Evolutionary conservation across 2,797 vertebrate genomes (phyloP), one percentile per base, ranked within the genome.

Genomic region (Lophotriccus pileatus): DNA sequence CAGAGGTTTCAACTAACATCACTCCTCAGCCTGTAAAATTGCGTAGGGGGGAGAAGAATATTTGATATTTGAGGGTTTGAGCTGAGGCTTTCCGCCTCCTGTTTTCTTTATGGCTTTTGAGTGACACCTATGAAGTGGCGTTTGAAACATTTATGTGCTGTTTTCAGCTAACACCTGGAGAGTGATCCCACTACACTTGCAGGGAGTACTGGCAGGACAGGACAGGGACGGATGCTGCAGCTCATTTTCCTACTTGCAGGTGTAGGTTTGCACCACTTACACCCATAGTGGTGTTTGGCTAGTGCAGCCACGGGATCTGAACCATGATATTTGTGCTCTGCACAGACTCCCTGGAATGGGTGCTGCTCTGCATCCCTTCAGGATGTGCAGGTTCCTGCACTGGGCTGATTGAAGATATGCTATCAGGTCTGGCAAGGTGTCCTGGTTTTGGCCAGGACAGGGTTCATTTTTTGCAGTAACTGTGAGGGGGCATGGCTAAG

Each of bases 111-210:
- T 62, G 86, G 49, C 53, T 93, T 89, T 92, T 56, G 59, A 62
- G 41, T 34, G 81, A 96, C 77, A 95, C 56, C 88, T 93, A 58
- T 11, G 56, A 70, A 84, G 66, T 10, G 17, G 86, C 32, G 20
- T 91, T 94, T 90, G 84, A 93, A 95, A 93, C 28, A 89, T 74
- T 44, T 86, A 73, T 90, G 76, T 87, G 84, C 58, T 77, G 68
- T 86, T 92, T 82, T 32, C 49, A 52, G 88, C 2, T 2, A 91
- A 90, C 59, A 77, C 75, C 81, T 97, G 75, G 47, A 86, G 68
- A 89, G 60, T 11, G 11, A 80, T 70, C 43, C 36, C 28, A 7
- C 37, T 49, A 82, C 80, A 73, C 76, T 90, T 69, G 52, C 21
- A 30, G 56, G 70, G 56, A 76, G 18, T 0, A 1, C 53, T 58